A percentile compares a stretch with the other conserved stretches of the same genome.
phyloP scores from a whole-genome alignment of 2,888 invertebrate species.

The Macaria liturata region DNA sequence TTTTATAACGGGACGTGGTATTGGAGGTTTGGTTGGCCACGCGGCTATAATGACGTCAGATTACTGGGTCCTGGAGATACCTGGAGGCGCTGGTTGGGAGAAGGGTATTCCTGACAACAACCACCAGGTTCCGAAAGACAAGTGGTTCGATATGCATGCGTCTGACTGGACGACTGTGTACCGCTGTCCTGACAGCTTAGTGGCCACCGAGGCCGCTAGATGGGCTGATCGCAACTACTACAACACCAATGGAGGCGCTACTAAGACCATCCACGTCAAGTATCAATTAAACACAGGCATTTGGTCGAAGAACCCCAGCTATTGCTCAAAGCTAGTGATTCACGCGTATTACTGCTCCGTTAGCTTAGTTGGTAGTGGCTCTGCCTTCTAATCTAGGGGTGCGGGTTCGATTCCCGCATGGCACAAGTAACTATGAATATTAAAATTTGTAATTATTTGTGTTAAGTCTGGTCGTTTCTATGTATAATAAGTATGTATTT shows the following conservation, averaged over 20 bases:
- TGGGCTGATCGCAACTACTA: slow-evolving; percentile 59
- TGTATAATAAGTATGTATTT: too few species aligned
- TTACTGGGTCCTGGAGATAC: slow-evolving; percentile 59
- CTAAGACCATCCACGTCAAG: slow-evolving; percentile 52
- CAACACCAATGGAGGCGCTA: slow-evolving; percentile 46
- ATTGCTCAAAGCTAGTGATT: slow-evolving; percentile 60
- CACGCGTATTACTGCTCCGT: slow-evolving; percentile 62
- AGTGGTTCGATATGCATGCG: slow-evolving; percentile 55
- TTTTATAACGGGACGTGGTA: slow-evolving; percentile 46
- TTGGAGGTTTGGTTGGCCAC: slow-evolving; percentile 54
- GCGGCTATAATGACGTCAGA: slow-evolving; percentile 60
- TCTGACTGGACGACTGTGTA: slow-evolving; percentile 59
- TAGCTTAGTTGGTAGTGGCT: too few species aligned
- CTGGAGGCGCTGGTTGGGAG: slow-evolving; percentile 49
- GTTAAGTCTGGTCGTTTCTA: too few species aligned
- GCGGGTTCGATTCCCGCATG: too few species aligned
- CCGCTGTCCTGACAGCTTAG: slow-evolving; percentile 45
- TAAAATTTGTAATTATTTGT: too few species aligned
- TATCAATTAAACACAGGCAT: slow-evolving; percentile 50
- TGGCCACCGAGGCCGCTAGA: slow-evolving; percentile 46
- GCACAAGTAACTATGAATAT: too few species aligned
- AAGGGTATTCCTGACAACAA: slow-evolving; percentile 53
- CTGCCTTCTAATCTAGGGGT: too few species aligned
- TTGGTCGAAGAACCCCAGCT: slow-evolving; percentile 52
- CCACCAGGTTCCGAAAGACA: slow-evolving; percentile 49